Evolutionary conservation across 2,113 vertebrate species (phyloP).

Genomic region (Platanista minor): DNA sequence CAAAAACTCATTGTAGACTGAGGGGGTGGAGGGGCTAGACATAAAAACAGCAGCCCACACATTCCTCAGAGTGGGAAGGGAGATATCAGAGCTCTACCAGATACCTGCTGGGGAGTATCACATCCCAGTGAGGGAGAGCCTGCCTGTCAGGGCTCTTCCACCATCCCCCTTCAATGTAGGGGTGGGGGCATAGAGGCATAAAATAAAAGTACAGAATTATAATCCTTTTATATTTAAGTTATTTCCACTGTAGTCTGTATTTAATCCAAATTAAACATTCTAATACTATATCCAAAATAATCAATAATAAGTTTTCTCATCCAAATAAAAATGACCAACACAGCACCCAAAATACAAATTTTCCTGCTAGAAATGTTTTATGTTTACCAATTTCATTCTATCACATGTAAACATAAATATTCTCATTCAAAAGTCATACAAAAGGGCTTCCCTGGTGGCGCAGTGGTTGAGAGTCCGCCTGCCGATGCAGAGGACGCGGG

Average conservation of each 20-base stretch:
- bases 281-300: not conserved
- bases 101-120: not conserved
- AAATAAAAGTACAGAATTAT: not conserved
- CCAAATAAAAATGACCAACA: not conserved
- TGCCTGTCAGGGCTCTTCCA: not conserved
- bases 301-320: not conserved
- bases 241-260: not conserved
- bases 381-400: not conserved
- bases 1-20: not conserved
- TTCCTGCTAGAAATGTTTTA: not conserved
- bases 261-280: constrained; percentile 18
- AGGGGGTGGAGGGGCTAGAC: not conserved
- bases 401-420: constrained; percentile 3
- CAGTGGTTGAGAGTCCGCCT: too few relatives aligned
- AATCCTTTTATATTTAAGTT: not conserved
- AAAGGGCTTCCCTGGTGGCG: too few relatives aligned
- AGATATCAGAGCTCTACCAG: not conserved
- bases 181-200: not conserved
- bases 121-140: not conserved
- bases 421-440: not conserved
- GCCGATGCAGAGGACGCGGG: too few relatives aligned
- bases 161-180: not conserved
- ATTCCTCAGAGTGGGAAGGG: not conserved
- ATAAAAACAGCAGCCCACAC: not conserved
- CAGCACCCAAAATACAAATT: not conserved